These are phyloP conservation scores for Dryococelus australis DNA, from an alignment of 2,888 invertebrate species.

Conservation along the genomic window DNA sequence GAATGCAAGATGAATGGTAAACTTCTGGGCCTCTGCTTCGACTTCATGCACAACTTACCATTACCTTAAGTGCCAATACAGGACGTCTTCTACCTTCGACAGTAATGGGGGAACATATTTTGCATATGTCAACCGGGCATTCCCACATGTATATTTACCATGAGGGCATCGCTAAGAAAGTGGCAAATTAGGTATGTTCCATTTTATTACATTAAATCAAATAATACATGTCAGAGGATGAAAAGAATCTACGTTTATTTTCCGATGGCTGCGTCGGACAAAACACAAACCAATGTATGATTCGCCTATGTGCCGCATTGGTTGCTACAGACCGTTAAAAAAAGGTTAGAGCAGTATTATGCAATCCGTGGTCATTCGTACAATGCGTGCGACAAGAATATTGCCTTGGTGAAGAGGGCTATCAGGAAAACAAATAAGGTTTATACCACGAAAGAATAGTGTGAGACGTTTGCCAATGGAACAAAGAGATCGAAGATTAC, in stretches of 20 bases:
- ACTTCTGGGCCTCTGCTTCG: not conserved
- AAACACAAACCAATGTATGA: constrained; percentile 7
- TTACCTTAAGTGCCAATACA: not conserved
- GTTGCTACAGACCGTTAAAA: not conserved
- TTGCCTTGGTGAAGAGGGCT: not conserved
- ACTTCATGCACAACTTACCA: not conserved
- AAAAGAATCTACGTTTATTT: not conserved
- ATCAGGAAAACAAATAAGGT: not conserved
- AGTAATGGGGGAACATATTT: not conserved
- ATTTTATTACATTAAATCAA: not conserved
- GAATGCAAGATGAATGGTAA: not conserved
- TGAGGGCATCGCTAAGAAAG: constrained; percentile 19
- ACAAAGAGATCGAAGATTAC: too few relatives aligned
- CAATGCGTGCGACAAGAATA: not conserved
- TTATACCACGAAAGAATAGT: not conserved
- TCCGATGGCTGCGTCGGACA: constrained; percentile 17
- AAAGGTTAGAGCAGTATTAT: constrained; percentile 16
- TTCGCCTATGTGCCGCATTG: not conserved
- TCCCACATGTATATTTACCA: constrained; percentile 13
- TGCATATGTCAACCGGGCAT: not conserved
- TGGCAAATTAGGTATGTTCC: not conserved
- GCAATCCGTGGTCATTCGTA: constrained; percentile 6
- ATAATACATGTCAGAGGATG: not conserved
- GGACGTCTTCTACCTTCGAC: not conserved
- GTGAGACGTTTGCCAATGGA: too few relatives aligned